Evolutionary conservation across 2,888 invertebrate species (phyloP), one percentile per base, ranked within the genome.

Genomic region (Dasysyrphus albostriatus): DNA sequence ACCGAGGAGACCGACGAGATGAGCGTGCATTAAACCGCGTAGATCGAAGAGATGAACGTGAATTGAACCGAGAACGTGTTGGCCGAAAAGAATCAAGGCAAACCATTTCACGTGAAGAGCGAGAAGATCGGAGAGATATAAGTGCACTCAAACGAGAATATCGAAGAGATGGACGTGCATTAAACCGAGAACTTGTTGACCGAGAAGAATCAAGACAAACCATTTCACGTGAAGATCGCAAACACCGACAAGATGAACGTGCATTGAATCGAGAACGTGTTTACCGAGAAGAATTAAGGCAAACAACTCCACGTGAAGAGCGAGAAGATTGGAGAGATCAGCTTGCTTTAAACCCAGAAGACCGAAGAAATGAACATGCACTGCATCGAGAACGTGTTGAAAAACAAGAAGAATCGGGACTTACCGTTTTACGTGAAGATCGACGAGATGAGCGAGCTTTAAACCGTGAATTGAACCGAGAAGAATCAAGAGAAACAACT

Each of bases 221-320:
- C 19, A 42, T 54, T 39, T n/a, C n/a, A 44, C 58, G 58, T 5
- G 16, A 56, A n/a, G 16, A 58, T 3, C 49, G 32, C 42, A 51
- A 51, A 24, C 61, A 69, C 16, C 37, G 37, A 58, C 10, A 29
- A 24, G 24, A 58, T 32, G 34, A 32, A 2, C 10, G 16, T 14
- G 44, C 8, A 12, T 39, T 12, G 39, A 39, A 39, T 5, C 12
- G 12, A 12, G 39, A 39, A 39, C 12, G 75, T n/a, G 32, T 44
- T 49, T 59, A 70, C 12, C 69, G 67, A 10, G 51, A 73, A 9
- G 49, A 76, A 8, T 39, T 6, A 24, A 37, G 37, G n/a, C 59
- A 9, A 54, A 14, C 5, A 8, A 42, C 42, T 39, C n/a, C 32
- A 44, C 58, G 58, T 5, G 16, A 56, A n/a, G 14, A 58, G 8